Evolutionary conservation across 2,797 vertebrate genomes (phyloP).

Genomic region (Taenioides sp.): DNA sequence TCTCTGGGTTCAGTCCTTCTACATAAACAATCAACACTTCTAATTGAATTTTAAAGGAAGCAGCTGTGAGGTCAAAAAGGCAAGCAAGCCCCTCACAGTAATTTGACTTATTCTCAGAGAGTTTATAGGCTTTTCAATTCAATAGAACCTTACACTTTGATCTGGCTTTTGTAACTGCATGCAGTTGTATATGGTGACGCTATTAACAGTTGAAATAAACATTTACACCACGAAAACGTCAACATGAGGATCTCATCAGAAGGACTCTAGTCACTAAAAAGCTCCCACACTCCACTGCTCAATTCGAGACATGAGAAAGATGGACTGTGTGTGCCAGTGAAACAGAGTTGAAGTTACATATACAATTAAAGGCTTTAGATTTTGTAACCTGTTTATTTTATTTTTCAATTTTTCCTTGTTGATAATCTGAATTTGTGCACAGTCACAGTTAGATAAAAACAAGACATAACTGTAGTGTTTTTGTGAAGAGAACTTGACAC

Average conservation of each 20-base stretch:
- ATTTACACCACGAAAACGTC: constrained; percentile 7
- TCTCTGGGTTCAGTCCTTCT: constrained; percentile 25
- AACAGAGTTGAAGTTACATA: background rate
- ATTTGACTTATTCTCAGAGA: constrained; percentile 14
- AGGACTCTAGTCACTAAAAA: background rate
- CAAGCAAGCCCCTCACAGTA: constrained; percentile 30
- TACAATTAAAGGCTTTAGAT: too few species aligned
- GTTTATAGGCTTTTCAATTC: too few species aligned
- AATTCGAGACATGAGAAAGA: constrained; percentile 29
- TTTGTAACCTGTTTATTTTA: background rate
- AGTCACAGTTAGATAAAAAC: constrained; percentile 3
- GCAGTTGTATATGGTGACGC: background rate
- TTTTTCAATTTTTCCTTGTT: background rate
- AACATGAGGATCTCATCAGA: constrained; percentile 15
- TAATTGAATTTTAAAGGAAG: constrained; percentile 60
- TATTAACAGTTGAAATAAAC: constrained; percentile 1
- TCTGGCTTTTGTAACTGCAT: background rate
- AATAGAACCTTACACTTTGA: background rate
- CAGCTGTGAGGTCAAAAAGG: constrained; percentile 53
- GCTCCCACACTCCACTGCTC: constrained; percentile 14
- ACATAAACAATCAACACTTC: constrained; percentile 59
- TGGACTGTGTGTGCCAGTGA: constrained; percentile 7
- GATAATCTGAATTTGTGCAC: background rate
- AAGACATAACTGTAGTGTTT: constrained; percentile 1
- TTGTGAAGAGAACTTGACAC: constrained; percentile 26